A percentile compares a stretch with the other conserved stretches of the same genome.
These are phyloP conservation scores for Dendrolimus punctatus DNA, from an alignment of 1,140 invertebrate genomes.

Conservation along the genomic window DNA sequence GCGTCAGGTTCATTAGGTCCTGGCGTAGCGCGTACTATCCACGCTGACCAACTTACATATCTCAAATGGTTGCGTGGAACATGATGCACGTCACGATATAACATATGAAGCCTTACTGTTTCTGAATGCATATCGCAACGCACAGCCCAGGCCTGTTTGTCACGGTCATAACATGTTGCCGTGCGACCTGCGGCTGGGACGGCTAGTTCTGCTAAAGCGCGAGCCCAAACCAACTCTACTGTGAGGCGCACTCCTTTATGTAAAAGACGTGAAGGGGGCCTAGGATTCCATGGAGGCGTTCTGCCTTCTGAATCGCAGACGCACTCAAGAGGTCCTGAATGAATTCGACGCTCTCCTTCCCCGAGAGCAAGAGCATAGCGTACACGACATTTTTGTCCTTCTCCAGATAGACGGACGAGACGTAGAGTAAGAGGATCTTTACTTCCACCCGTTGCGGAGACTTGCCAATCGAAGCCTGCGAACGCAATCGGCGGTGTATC, in stretches of 20 bases:
- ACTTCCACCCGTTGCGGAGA: conserved; percentile 81
- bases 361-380: conserved; percentile 83
- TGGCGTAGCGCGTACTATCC: conserved; percentile 75
- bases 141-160: conserved; percentile 86
- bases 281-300: conserved; percentile 82
- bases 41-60: conserved; percentile 87
- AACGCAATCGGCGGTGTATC: conserved; percentile 62
- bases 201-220: conserved; percentile 83
- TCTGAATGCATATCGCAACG: conserved; percentile 87
- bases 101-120: conserved; percentile 82
- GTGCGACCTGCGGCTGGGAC: conserved; percentile 81
- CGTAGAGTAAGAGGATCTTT: conserved; percentile 74
- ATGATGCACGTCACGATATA: conserved; percentile 89
- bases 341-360: conserved; percentile 79
- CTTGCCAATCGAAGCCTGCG: conserved; percentile 88
- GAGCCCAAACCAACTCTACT: conserved; percentile 66
- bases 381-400: conserved; percentile 86
- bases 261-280: conserved; percentile 59
- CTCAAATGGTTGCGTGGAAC: conserved; percentile 87
- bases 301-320: conserved; percentile 83
- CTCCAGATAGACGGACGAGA: conserved; percentile 84
- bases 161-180: conserved; percentile 86
- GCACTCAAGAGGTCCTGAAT: conserved; percentile 86
- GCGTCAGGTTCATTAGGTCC: conserved; percentile 73
- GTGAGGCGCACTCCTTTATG: conserved; percentile 51